Base-by-base conservation (phyloP, 2,797 vertebrate species). In the Enteromius radiatus region DNA sequence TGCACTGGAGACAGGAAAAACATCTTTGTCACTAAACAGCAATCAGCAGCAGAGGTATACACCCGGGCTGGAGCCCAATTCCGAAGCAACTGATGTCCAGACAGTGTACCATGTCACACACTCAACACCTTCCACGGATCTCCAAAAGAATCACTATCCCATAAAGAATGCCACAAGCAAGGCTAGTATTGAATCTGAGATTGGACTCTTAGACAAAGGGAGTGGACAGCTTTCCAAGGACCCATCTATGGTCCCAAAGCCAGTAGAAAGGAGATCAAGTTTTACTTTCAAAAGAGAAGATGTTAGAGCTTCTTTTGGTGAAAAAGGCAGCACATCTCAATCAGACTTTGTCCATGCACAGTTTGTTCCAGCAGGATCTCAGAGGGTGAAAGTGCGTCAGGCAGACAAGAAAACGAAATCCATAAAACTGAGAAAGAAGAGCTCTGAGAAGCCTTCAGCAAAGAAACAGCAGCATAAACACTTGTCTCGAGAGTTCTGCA, bases 321-420 rank as follows among this genome's bases (percentile, higher is more conserved):
- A 82, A 1, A 43, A 78, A 17, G 75, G 82, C 74, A 76, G 85
- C 14, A 21, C 56, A 5, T 65, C 76, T 21, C 90, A 14, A 49
- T 86, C 89, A 12, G 93, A 93, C 84, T 96, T 96, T 49, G 95
- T 96, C 78, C 95, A 92, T 0, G 94, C 95, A 43, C 91, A 91
- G 75, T 96, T 96, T 3, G 93, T 96, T 14, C 93, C 95, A 1
- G 92, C 94, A 1, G 94, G 95, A 64, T 92, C 95, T 56, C 94
- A 95, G 86, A 94, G 89, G 41, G 87, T 93, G 43, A 95, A 93
- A 45, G 92, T 96, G 63, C 93, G 89, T 78, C 94, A 93, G 83
- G 94, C 94, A n/a, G 94, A 91, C 87, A 95, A 95, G 83, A 96
- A 93, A 93, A 94, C 92, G 43, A 97, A 95, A 90, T 90, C 95